These are phyloP conservation scores for Lates japonicus DNA, from an alignment of 2,797 vertebrate genomes.

Conservation along the genomic window DNA sequence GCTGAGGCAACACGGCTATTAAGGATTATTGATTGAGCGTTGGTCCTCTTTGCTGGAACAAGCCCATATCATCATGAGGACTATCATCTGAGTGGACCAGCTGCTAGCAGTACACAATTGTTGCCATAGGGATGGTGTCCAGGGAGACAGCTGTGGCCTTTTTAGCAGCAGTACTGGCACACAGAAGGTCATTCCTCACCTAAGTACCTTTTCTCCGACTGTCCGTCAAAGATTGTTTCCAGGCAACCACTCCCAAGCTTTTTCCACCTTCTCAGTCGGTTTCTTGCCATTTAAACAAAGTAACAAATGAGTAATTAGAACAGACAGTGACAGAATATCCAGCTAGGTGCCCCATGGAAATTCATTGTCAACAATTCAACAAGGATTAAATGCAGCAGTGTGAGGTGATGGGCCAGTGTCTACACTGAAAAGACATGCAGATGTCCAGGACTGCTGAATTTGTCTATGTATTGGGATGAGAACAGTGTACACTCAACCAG, in stretches of 20 bases:
- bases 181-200: slow-evolving; percentile 86
- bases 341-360: not conserved
- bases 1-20: slow-evolving; percentile 69
- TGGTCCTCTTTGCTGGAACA: slow-evolving; percentile 64
- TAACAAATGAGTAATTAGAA: slow-evolving; percentile 16
- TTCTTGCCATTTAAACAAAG: slow-evolving; percentile 29
- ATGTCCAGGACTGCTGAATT: too few relatives aligned
- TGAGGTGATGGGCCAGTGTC: not conserved
- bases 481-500: too few relatives aligned
- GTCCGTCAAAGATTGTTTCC: slow-evolving; percentile 81
- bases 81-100: slow-evolving; percentile 64
- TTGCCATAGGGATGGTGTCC: slow-evolving; percentile 80
- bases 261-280: slow-evolving; percentile 12
- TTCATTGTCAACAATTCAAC: not conserved
- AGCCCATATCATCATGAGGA: slow-evolving; percentile 67
- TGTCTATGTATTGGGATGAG: too few relatives aligned
- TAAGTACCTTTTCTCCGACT: slow-evolving; percentile 73
- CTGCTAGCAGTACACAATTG: slow-evolving; percentile 70
- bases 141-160: slow-evolving; percentile 81
- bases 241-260: slow-evolving; percentile 69
- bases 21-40: slow-evolving; percentile 79
- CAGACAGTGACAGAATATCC: not conserved
- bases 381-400: not conserved
- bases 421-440: too few relatives aligned
- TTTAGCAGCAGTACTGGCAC: slow-evolving; percentile 72